Evolutionary conservation across 2,113 vertebrate species (phyloP).

Genomic region (Anarhynchus alexandrinus): DNA sequence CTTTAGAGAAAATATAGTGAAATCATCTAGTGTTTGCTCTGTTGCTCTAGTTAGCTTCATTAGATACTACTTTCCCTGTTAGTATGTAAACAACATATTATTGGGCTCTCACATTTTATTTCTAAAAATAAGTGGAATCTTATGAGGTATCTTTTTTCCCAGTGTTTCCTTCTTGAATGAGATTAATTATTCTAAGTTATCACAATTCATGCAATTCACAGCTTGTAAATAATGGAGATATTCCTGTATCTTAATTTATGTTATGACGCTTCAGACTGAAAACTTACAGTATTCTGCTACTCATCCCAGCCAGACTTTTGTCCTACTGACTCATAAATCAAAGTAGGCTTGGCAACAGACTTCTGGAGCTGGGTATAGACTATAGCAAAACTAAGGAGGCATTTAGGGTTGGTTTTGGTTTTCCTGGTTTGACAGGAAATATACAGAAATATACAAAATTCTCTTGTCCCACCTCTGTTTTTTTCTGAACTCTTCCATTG

Average conservation of each 20-base stretch:
- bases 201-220: neutral
- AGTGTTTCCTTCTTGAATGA: neutral
- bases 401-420: neutral
- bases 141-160: neutral
- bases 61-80: neutral
- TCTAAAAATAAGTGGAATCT: neutral
- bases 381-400: neutral
- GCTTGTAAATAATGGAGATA: neutral
- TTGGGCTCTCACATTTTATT: neutral
- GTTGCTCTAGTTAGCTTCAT: neutral
- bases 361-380: neutral
- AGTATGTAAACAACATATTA: neutral
- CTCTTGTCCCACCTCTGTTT: neutral
- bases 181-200: neutral
- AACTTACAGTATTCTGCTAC: neutral
- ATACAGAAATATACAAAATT: neutral
- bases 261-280: fast-evolving
- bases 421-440: neutral
- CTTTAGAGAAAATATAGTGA: neutral
- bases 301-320: neutral
- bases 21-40: neutral
- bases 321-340: neutral
- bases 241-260: neutral
- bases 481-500: neutral
- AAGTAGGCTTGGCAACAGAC: neutral